Base-by-base conservation (phyloP, 1,140 invertebrate species). In the Magallana angulata region DNA sequence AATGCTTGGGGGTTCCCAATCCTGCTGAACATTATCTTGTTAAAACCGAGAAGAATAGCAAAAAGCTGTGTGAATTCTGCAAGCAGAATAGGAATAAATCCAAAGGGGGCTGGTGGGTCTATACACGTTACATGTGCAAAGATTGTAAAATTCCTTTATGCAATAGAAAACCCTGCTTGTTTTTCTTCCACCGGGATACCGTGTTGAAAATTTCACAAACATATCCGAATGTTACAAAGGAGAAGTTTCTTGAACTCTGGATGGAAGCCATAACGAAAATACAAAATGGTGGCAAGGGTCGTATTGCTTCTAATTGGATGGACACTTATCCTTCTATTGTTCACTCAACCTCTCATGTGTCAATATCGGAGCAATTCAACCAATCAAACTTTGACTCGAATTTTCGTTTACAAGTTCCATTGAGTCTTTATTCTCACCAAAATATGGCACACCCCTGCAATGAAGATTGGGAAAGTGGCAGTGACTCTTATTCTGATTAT, bases 21-120 rank as follows among this genome's bases (percentile, higher is more conserved):
- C 18, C 56, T 58, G 30, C 30, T 60, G 82, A 84, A 36, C 82
- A 84, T 60, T 62, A 59, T 58, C 82, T 84, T 58, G 82, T 84
- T 60, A 84, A 60, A 56, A 59, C 59, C 14, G 80, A 82, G 30
- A 84, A 24, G 57, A 62, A 58, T 62, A 60, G 56, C 57, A 86
- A 86, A 64, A 86, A 86, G 60, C 57, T 86, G 14, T 89, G 88
- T 87, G 86, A 71, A 24, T 85, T 82, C 62, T 89, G 88, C 85
- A 59, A 86, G 11, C 82, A 84, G 68, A 85, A 80, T 60, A 85
- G 86, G 57, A 71, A 87, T 7, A 87, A 87, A 87, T 87, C 88
- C 0, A 89, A 87, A 76, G 82, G 81, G 36, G 86, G 86, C 36
- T 87, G 86, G 86, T 87, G 86, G 81, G 86, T 87, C 56, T 87